A percentile compares a stretch with the other conserved stretches of the same genome.
Evolutionary conservation across 1,140 invertebrate species (phyloP).

Genomic region (Brachionus rubens): DNA sequence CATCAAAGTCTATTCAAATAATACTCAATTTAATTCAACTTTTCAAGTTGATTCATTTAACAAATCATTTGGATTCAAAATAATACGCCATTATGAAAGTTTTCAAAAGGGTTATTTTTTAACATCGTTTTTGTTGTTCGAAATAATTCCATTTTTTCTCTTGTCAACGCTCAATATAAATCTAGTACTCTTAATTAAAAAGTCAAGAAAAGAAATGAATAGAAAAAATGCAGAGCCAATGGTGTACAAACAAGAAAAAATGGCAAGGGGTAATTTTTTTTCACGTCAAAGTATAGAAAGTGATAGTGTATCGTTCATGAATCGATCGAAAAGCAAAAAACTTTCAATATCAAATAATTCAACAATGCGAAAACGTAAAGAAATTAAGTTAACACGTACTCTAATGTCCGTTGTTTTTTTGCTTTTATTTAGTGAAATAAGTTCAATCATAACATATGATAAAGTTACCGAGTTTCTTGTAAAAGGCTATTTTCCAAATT

Average conservation of each 20-base stretch:
- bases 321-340: neutral
- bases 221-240: neutral
- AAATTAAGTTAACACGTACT: slow-evolving; percentile 47
- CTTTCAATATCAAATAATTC: neutral
- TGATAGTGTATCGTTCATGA: neutral
- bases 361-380: slow-evolving; percentile 22
- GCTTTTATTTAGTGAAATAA: slow-evolving; percentile 47
- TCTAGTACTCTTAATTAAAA: slow-evolving; percentile 29
- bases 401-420: slow-evolving; percentile 47
- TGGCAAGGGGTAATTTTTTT: neutral
- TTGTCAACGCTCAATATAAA: slow-evolving; percentile 41
- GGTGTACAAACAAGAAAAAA: neutral
- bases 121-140: slow-evolving; percentile 20
- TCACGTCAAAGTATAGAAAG: neutral
- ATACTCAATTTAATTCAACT: too few relatives aligned
- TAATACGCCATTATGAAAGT: neutral
- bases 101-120: slow-evolving; percentile 35
- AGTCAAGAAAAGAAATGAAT: slow-evolving; percentile 25
- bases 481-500: neutral
- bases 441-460: slow-evolving; percentile 45
- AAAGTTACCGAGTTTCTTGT: slow-evolving; percentile 6
- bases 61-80: neutral
- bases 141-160: slow-evolving; percentile 39
- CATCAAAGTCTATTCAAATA: neutral
- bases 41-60: neutral